These are phyloP conservation scores for Pygoscelis antarcticus DNA, from an alignment of 2,113 vertebrate genomes.

Conservation along the genomic window DNA sequence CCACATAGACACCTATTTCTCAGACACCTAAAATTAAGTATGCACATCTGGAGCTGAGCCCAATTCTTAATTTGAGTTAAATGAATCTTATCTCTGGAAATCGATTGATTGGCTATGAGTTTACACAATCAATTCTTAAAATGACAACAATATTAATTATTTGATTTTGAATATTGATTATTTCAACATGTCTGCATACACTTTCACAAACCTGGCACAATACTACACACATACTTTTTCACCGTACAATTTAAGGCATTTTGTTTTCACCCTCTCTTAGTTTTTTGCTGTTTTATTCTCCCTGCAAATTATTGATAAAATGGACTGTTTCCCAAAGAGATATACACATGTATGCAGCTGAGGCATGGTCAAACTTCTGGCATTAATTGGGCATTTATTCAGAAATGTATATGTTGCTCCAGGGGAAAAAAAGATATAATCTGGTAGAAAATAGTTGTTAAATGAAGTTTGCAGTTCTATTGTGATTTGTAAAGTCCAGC, in stretches of 20 bases:
- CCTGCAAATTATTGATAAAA: background rate
- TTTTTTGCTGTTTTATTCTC: background rate
- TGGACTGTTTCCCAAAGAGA: background rate
- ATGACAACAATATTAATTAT: background rate
- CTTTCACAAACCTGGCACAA: background rate
- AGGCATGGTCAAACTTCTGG: background rate
- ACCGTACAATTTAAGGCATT: conserved; percentile 51
- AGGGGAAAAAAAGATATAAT: background rate
- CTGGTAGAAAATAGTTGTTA: background rate
- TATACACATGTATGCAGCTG: background rate
- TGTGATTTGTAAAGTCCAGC: background rate
- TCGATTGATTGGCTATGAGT: background rate
- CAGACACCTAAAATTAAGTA: background rate
- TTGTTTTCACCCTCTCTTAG: conserved; percentile 20
- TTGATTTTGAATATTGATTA: background rate
- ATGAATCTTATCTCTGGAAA: background rate
- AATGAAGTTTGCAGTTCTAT: background rate
- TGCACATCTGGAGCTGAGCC: background rate
- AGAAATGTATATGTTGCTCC: background rate
- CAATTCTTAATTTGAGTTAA: background rate
- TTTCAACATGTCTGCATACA: background rate
- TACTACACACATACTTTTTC: background rate
- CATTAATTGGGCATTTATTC: background rate
- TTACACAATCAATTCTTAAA: background rate
- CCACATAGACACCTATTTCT: background rate